phyloP scores from a whole-genome alignment of 2,888 invertebrate species.

The Aspidapion aeneum region DNA sequence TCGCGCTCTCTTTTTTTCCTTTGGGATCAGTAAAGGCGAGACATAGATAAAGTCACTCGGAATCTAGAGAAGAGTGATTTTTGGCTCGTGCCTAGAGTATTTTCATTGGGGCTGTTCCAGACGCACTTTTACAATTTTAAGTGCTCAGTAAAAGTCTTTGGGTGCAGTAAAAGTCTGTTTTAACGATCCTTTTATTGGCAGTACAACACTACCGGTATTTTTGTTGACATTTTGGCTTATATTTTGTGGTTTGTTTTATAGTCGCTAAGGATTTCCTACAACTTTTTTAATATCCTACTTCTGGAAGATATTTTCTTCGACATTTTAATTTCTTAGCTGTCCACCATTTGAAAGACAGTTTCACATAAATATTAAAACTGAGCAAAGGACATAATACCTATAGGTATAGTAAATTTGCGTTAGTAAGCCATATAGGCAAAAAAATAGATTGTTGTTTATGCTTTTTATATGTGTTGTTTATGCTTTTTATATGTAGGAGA shows the following conservation, averaged over 20 bases:
- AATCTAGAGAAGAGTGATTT: conserved; percentile 3
- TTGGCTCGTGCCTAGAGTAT: conserved; percentile 26
- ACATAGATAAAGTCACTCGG: not conserved
- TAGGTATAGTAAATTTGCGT: too few relatives aligned
- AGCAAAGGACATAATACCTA: too few relatives aligned
- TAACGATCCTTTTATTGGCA: conserved; percentile 48
- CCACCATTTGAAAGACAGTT: too few relatives aligned
- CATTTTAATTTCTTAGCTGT: too few relatives aligned
- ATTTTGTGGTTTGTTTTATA: not conserved
- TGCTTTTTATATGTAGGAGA: too few relatives aligned
- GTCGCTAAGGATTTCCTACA: too few relatives aligned
- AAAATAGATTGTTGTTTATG: too few relatives aligned
- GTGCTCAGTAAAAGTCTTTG: conserved; percentile 32
- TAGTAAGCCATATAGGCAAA: too few relatives aligned
- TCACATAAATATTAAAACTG: too few relatives aligned
- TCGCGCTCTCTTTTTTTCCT: not conserved
- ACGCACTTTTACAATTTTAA: conserved; percentile 50
- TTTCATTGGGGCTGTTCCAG: conserved; percentile 45
- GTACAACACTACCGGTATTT: not conserved
- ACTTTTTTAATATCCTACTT: too few relatives aligned
- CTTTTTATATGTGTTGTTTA: too few relatives aligned
- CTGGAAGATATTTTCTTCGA: too few relatives aligned
- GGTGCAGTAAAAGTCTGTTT: conserved; percentile 45
- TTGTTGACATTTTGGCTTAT: not conserved
- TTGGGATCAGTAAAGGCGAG: not conserved